Base-by-base conservation (phyloP, 2,797 vertebrate species). In the Clarias platycephalus region DNA sequence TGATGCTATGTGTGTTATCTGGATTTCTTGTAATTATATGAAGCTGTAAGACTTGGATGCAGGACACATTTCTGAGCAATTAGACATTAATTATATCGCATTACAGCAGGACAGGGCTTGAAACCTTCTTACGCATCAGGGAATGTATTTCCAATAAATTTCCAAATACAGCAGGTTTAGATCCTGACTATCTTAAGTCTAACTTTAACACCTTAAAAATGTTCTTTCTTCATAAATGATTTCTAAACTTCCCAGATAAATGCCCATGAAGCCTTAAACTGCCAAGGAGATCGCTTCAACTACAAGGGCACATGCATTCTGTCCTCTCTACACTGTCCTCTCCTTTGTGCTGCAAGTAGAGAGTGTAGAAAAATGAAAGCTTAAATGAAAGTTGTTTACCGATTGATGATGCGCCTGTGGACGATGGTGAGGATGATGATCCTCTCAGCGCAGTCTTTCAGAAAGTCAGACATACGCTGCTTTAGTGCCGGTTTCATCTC, bases 341-440 rank as follows among this genome's bases (percentile, higher is more conserved):
- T n/a, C 13, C 57, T n/a, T 40, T 26, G 2, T 77, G 55, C 72
- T 57, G 8, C 26, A 31, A 53, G 26, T 58, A 24, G 57, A 63
- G n/a, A 20, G 24, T 13, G 20, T 63, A 4, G n/a, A 40, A 64
- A n/a, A 49, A 16, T 5, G n/a, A 16, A 79, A 22, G 2, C 6
- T 63, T 37, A 24, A 44, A 53, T 53, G 49, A 53, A 53, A 58
- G 64, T 71, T 0, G 55, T 80, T 7, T 91, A 99, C 98, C 97
- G 96, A 93, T 99, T 99, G 91, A 98, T 96, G 91, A 99, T 97
- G 92, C 98, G 95, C 85, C 97, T 95, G 87, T 99, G 97, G 63
- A 99, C 97, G 84, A 97, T 97, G 92, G 98, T 98, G 80, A 99
- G 93, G 88, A 99, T 99, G 90, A 99, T 98, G 87, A 99, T 99